phyloP scores from a whole-genome alignment of 1,140 invertebrate species.

The Bombus difficillimus region DNA sequence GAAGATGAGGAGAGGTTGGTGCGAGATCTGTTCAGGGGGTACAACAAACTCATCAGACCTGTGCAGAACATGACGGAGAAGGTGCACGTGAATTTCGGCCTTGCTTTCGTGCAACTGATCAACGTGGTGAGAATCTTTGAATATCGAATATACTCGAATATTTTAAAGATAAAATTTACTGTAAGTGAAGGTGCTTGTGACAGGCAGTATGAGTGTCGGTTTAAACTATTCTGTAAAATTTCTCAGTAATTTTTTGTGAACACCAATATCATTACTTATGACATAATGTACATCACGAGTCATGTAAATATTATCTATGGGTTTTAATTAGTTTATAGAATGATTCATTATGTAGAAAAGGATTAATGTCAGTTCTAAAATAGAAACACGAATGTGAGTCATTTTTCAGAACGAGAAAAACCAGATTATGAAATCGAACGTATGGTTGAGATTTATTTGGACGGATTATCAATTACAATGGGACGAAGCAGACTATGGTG shows the following conservation, averaged over 20 bases:
- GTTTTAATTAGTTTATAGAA: too few relatives aligned
- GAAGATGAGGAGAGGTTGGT: constrained; percentile 98
- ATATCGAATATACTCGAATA: background rate
- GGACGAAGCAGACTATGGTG: constrained; percentile 99
- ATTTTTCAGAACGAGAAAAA: constrained; percentile 97
- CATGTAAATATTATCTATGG: too few relatives aligned
- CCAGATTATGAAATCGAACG: constrained; percentile 99
- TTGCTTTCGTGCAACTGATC: constrained; percentile 99
- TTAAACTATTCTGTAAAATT: background rate
- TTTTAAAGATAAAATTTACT: background rate
- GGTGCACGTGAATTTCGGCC: constrained; percentile 97
- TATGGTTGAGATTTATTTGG: constrained; percentile 98
- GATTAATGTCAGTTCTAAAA: too few relatives aligned
- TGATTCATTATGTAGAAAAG: too few relatives aligned
- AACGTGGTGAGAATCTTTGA: constrained; percentile 92
- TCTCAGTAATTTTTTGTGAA: too few relatives aligned
- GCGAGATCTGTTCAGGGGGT: constrained; percentile 97
- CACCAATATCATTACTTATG: too few relatives aligned
- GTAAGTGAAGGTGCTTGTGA: background rate
- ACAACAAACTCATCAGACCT: constrained; percentile 99
- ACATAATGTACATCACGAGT: too few relatives aligned
- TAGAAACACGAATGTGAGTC: too few relatives aligned
- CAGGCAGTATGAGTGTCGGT: background rate
- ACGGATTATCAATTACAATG: constrained; percentile 98
- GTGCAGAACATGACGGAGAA: constrained; percentile 99